Percentiles rank a stretch among this genome's conserved stretches.
These are phyloP conservation scores for Patagioenas fasciata DNA, from an alignment of 2,113 vertebrate genomes.

Conservation along the genomic window DNA sequence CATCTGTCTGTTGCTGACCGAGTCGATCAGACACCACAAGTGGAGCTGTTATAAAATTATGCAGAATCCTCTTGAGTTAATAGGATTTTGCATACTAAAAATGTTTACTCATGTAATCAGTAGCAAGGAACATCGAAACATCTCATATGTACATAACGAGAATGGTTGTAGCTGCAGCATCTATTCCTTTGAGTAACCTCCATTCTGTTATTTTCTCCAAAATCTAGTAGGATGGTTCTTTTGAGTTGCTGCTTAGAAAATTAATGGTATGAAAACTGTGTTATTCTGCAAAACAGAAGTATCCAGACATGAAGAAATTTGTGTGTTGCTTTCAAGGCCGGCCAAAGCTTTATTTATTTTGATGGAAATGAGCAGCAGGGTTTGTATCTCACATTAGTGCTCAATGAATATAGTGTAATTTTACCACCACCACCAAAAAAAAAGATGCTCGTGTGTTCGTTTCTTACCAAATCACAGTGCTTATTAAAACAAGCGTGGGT, in stretches of 20 bases:
- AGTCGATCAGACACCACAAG: neutral
- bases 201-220: neutral
- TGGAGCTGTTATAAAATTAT: slow-evolving; percentile 32
- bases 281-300: neutral
- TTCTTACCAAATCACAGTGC: neutral
- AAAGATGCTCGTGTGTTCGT: neutral
- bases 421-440: neutral
- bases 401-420: neutral
- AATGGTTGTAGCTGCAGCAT: neutral
- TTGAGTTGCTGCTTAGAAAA: neutral
- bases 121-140: neutral
- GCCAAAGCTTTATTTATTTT: neutral
- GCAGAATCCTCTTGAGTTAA: slow-evolving; percentile 25
- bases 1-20: slow-evolving; percentile 20
- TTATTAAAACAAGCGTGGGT: neutral
- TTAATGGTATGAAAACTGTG: neutral
- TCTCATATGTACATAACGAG: neutral
- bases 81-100: neutral
- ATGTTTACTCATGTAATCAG: neutral
- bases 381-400: neutral
- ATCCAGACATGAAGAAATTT: neutral
- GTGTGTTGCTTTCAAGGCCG: neutral
- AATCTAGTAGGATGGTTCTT: neutral
- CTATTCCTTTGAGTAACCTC: neutral
- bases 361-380: neutral